phyloP scores from a whole-genome alignment of 2,113 vertebrate genomes.

The Dinomys branickii region DNA sequence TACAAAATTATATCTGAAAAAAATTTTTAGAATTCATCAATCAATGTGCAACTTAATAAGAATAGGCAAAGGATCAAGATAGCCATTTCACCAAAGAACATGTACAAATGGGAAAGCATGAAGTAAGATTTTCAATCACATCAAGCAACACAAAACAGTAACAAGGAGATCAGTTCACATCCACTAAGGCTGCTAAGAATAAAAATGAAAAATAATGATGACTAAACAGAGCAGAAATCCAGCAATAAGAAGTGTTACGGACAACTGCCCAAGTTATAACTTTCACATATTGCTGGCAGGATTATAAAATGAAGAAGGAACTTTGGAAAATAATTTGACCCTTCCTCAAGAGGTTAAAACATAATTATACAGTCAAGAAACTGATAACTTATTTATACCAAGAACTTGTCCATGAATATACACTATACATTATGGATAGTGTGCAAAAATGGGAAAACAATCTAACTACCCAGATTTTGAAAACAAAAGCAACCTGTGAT shows the following conservation, averaged over 20 bases:
- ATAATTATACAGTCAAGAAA: neutral
- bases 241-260: neutral
- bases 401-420: neutral
- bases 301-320: neutral
- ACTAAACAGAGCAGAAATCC: neutral
- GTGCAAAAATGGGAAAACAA: neutral
- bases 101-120: neutral
- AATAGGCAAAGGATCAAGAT: neutral
- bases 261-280: neutral
- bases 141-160: neutral
- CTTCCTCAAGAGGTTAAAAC: neutral
- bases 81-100: neutral
- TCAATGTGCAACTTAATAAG: neutral
- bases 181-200: neutral
- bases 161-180: neutral
- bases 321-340: neutral
- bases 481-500: neutral
- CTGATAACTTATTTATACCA: neutral
- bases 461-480: neutral
- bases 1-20: neutral
- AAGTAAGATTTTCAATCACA: neutral
- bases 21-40: neutral
- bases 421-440: neutral
- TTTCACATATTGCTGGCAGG: neutral
- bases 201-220: neutral